Conservation (phyloP, 1,140 invertebrate genomes). For the Spodoptera frugiperda region DNA sequence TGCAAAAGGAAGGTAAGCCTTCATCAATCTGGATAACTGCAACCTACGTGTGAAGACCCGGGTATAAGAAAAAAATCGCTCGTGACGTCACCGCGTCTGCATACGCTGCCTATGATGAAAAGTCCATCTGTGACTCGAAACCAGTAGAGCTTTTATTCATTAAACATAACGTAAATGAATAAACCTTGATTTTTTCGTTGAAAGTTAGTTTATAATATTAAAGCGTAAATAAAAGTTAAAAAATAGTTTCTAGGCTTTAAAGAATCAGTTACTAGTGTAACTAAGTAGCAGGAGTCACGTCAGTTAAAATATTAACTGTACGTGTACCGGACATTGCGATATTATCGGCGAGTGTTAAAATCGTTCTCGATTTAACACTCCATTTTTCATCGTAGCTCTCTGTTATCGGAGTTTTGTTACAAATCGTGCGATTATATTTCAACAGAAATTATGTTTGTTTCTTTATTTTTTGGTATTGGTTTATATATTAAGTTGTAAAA, state of each 20-base stretch:
- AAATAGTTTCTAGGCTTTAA: not conserved
- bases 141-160: no score
- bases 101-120: no score
- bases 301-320: slow-evolving; percentile 44
- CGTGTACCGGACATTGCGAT: slow-evolving; percentile 43
- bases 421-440: slow-evolving; percentile 7
- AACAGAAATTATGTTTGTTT: slow-evolving; percentile 1
- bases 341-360: slow-evolving; percentile 40
- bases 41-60: no score
- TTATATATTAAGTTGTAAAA: no score
- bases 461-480: not conserved
- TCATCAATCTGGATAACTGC: no score
- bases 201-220: no score
- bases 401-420: slow-evolving; percentile 13
- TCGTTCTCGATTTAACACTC: slow-evolving; percentile 32
- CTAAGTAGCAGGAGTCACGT: slow-evolving; percentile 35
- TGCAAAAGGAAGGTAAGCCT: no score
- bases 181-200: no score
- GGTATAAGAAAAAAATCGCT: no score
- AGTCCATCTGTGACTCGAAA: no score
- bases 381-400: slow-evolving; percentile 20
- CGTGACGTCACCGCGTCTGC: no score
- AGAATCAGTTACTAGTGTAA: slow-evolving; percentile 19
- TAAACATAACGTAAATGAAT: no score
- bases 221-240: not conserved